phyloP scores from a whole-genome alignment of 2,113 vertebrate species.

The Taxidea taxus region DNA sequence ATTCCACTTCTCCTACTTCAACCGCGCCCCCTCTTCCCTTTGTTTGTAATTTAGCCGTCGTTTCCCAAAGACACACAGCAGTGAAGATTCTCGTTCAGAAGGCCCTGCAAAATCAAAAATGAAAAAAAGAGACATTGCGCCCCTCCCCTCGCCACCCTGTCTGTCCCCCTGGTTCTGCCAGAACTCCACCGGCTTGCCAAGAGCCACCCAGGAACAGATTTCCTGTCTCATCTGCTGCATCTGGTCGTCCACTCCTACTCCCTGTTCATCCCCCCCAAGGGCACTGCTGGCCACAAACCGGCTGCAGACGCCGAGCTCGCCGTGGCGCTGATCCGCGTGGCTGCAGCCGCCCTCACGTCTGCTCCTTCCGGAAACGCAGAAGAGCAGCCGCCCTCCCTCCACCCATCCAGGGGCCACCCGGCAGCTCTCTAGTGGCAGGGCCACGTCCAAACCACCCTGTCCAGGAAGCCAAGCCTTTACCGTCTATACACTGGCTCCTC shows the following conservation, averaged over 20 bases:
- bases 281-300: slow-evolving; percentile 46
- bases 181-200: slow-evolving; percentile 41
- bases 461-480: neutral
- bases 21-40: neutral
- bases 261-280: slow-evolving; percentile 38
- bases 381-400: neutral
- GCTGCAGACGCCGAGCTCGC: neutral
- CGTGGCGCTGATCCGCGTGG: neutral
- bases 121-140: neutral
- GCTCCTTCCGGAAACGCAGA: neutral
- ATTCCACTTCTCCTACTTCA: neutral
- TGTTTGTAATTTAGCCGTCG: neutral
- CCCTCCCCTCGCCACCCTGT: neutral
- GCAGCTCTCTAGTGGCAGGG: neutral
- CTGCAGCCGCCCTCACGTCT: neutral
- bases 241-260: slow-evolving; percentile 66
- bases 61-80: neutral
- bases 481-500: neutral
- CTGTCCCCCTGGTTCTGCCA: slow-evolving; percentile 24
- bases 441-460: neutral
- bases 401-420: neutral
- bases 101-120: neutral
- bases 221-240: slow-evolving; percentile 66
- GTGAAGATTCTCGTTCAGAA: neutral
- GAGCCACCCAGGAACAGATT: slow-evolving; percentile 71